phyloP scores from a whole-genome alignment of 2,797 vertebrate species.

The Benthosema pterotum region DNA sequence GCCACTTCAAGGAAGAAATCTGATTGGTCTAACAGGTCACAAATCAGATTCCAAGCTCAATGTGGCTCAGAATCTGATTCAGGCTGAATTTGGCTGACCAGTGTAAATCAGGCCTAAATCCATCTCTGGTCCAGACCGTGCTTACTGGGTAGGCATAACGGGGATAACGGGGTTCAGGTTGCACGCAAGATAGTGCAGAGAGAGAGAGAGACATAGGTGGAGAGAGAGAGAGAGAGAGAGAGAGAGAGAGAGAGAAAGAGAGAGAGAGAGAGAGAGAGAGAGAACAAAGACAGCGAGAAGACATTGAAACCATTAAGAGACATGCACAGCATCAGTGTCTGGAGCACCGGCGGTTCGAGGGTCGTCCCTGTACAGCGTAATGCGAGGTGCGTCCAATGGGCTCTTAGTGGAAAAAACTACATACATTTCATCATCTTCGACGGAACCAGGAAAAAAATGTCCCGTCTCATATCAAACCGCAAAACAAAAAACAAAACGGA shows the following conservation, averaged over 20 bases:
- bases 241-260: constrained; percentile 8
- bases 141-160: neutral
- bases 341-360: constrained; percentile 65
- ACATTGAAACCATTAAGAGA: constrained; percentile 80
- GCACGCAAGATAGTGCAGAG: constrained; percentile 25
- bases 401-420: constrained; percentile 73
- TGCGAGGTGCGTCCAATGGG: constrained; percentile 68
- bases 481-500: constrained; percentile 51
- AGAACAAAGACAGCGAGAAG: constrained; percentile 49
- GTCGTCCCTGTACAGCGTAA: constrained; percentile 52
- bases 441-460: constrained; percentile 71
- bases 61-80: too few species aligned
- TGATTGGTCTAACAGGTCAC: too few species aligned
- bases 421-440: constrained; percentile 71
- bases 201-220: constrained; percentile 20
- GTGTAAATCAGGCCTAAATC: too few species aligned
- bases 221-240: constrained; percentile 10
- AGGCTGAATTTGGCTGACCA: too few species aligned
- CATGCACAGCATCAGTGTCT: constrained; percentile 82
- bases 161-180: too few species aligned
- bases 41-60: too few species aligned
- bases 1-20: too few species aligned
- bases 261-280: constrained; percentile 14
- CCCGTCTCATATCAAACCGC: constrained; percentile 70
- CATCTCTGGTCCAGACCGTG: too few species aligned